These are phyloP conservation scores for Lepidurus couesii DNA, from an alignment of 1,140 invertebrate species.

Conservation along the genomic window DNA sequence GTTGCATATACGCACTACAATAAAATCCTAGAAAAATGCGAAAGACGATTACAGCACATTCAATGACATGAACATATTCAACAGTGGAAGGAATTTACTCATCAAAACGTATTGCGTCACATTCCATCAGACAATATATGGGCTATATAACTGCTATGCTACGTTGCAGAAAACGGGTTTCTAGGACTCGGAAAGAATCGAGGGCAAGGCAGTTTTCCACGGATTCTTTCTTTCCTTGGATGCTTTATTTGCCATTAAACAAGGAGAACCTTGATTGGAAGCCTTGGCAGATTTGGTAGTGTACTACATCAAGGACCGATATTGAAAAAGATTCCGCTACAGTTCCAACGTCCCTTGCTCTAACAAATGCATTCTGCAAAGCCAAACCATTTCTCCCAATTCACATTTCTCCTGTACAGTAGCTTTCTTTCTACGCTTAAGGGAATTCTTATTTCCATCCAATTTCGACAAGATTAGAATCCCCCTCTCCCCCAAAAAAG, in stretches of 20 bases:
- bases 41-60: not conserved
- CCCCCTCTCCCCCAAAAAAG: not conserved
- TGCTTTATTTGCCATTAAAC: not conserved
- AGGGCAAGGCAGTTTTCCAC: not conserved
- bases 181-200: not conserved
- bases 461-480: slow-evolving; percentile 16
- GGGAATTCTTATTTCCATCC: slow-evolving; percentile 6
- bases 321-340: not conserved
- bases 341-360: not conserved
- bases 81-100: too few relatives aligned
- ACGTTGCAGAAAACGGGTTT: too few relatives aligned
- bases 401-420: not conserved
- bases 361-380: slow-evolving; percentile 12
- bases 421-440: not conserved
- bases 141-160: too few relatives aligned
- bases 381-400: not conserved
- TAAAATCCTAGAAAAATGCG: not conserved
- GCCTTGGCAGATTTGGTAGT: not conserved
- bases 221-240: not conserved
- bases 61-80: not conserved
- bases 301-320: not conserved
- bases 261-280: not conserved
- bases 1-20: not conserved
- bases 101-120: too few relatives aligned
- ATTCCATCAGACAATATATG: too few relatives aligned